These are phyloP conservation scores for Oreamnos americanus DNA, from an alignment of 2,113 vertebrate genomes.

Conservation along the genomic window DNA sequence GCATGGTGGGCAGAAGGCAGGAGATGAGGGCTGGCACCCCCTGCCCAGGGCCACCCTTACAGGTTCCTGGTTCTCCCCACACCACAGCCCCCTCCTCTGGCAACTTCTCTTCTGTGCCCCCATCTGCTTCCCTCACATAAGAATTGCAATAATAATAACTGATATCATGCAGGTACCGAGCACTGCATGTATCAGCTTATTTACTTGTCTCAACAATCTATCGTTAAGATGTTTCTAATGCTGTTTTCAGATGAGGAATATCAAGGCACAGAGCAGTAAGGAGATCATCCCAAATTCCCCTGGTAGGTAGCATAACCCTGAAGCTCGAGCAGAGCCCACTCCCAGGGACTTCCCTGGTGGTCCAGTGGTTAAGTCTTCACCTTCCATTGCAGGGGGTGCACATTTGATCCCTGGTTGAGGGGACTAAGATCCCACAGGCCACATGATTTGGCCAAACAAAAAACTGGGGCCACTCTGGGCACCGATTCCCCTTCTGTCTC, in stretches of 20 bases:
- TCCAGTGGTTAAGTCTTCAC: neutral
- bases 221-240: neutral
- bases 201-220: neutral
- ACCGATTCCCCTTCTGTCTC: neutral
- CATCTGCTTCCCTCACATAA: neutral
- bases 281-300: neutral
- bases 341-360: neutral
- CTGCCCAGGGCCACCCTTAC: conserved; percentile 16
- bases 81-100: neutral
- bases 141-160: neutral
- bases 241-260: neutral
- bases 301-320: neutral
- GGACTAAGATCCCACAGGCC: neutral
- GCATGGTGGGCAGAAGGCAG: fast-evolving
- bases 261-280: neutral
- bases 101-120: neutral
- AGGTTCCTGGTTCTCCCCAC: neutral
- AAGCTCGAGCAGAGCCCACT: neutral
- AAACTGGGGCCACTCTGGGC: neutral
- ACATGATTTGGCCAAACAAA: neutral
- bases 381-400: neutral
- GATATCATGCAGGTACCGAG: neutral
- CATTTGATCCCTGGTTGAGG: neutral
- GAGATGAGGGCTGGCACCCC: neutral
- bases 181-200: fast-evolving